phyloP scores from a whole-genome alignment of 2,797 vertebrate species.

The Sebastiscus albofasciatus region DNA sequence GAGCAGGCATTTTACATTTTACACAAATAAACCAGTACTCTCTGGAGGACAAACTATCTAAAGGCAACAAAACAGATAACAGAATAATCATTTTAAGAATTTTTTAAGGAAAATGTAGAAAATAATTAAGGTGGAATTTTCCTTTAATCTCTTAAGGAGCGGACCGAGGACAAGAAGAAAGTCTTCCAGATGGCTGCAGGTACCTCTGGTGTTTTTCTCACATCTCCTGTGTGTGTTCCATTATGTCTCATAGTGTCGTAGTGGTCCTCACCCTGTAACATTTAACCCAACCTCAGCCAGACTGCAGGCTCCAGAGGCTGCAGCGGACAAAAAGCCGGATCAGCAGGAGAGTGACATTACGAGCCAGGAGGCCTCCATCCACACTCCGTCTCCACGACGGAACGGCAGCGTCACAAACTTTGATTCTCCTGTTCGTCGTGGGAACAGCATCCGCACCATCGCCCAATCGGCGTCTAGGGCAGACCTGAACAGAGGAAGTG shows the following conservation, averaged over 20 bases:
- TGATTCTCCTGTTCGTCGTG: constrained; percentile 78
- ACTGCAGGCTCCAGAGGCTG: constrained; percentile 85
- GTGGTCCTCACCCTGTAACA: not conserved
- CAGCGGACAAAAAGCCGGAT: constrained; percentile 80
- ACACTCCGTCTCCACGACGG: constrained; percentile 77
- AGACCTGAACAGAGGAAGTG: constrained; percentile 71
- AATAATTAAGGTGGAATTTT: not conserved
- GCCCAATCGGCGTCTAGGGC: constrained; percentile 81
- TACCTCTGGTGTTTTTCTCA: constrained; percentile 48
- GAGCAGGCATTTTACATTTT: not conserved
- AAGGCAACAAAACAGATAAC: not conserved
- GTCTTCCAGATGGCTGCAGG: constrained; percentile 92
- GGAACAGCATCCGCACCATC: constrained; percentile 87
- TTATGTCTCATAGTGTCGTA: not conserved
- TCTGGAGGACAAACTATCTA: not conserved
- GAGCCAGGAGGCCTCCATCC: constrained; percentile 84
- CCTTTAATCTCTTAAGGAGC: constrained; percentile 80
- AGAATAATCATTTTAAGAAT: not conserved
- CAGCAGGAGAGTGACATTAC: constrained; percentile 83
- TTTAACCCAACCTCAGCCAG: constrained; percentile 76
- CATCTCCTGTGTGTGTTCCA: not conserved
- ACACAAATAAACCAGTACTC: not conserved
- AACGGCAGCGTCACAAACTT: constrained; percentile 85
- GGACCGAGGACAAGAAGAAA: constrained; percentile 96
- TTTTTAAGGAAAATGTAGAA: not conserved